Percentiles rank a stretch among this genome's conserved stretches.
Evolutionary conservation across 2,888 invertebrate genomes (phyloP).

Genomic region (Latrodectus hesperus): DNA sequence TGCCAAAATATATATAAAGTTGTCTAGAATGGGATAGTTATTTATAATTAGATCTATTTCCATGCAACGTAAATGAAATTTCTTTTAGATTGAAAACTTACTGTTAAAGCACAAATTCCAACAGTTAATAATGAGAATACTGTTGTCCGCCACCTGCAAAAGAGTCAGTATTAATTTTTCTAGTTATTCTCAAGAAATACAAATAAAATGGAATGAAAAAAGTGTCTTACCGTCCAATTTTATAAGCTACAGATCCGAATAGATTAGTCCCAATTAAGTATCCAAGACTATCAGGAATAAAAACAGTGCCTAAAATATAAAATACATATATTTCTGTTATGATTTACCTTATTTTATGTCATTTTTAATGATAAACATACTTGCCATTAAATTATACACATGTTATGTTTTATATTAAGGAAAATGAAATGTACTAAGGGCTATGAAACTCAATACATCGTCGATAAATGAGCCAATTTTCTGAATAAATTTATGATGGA

Average conservation of each 20-base stretch:
- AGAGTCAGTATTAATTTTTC: background rate
- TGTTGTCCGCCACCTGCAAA: conserved; percentile 79
- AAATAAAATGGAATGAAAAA: background rate
- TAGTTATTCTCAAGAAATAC: background rate
- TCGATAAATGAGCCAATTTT: background rate
- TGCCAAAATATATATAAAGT: too few species aligned
- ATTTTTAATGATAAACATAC: background rate
- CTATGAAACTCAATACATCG: background rate
- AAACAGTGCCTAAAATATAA: conserved; percentile 82
- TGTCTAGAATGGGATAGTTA: too few species aligned
- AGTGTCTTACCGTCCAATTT: conserved; percentile 77
- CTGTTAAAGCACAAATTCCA: conserved; percentile 80
- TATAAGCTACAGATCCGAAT: conserved; percentile 82
- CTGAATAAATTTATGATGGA: too few species aligned
- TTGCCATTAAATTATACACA: background rate
- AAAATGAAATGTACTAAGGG: background rate
- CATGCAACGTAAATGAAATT: too few species aligned
- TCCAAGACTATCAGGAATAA: conserved; percentile 89
- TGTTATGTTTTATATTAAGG: background rate
- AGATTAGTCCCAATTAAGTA: conserved; percentile 88
- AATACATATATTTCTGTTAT: background rate
- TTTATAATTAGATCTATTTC: too few species aligned
- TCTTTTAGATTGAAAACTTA: conserved; percentile 74
- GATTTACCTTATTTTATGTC: background rate
- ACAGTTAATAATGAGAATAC: conserved; percentile 81